phyloP scores from a whole-genome alignment of 2,113 vertebrate genomes.

The Regulus satrapa region DNA sequence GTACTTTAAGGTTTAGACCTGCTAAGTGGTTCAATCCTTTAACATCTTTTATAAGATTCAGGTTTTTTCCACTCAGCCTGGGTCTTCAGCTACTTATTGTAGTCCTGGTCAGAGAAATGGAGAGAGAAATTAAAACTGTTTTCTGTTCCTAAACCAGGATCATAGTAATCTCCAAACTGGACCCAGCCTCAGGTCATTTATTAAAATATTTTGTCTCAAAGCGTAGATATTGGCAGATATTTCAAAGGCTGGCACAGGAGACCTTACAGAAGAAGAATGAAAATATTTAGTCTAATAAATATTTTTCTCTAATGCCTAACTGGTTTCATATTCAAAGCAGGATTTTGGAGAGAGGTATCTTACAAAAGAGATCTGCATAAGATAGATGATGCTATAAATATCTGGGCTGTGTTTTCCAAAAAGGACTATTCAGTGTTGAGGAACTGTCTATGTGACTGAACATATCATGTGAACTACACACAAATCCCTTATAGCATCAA shows the following conservation, averaged over 20 bases:
- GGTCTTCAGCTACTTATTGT: background rate
- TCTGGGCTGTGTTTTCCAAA: background rate
- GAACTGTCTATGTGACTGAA: background rate
- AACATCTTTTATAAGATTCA: background rate
- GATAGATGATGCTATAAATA: background rate
- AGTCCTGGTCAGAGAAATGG: background rate
- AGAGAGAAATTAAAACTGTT: background rate
- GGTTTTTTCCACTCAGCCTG: background rate
- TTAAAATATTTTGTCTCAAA: background rate
- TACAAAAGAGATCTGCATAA: background rate
- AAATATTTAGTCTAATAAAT: background rate
- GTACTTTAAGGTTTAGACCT: background rate
- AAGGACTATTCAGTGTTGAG: background rate
- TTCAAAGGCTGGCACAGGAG: background rate
- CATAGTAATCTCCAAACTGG: background rate
- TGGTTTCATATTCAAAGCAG: background rate
- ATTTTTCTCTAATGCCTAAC: background rate
- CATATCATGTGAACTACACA: background rate
- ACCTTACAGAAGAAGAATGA: background rate
- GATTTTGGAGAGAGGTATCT: background rate
- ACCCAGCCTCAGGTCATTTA: background rate
- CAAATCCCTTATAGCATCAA: rapidly evolving
- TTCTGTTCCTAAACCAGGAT: background rate
- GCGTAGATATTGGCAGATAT: background rate
- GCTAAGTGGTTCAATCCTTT: background rate